Evolutionary conservation across 2,797 vertebrate genomes (phyloP).

Genomic region (Anabas testudineus): DNA sequence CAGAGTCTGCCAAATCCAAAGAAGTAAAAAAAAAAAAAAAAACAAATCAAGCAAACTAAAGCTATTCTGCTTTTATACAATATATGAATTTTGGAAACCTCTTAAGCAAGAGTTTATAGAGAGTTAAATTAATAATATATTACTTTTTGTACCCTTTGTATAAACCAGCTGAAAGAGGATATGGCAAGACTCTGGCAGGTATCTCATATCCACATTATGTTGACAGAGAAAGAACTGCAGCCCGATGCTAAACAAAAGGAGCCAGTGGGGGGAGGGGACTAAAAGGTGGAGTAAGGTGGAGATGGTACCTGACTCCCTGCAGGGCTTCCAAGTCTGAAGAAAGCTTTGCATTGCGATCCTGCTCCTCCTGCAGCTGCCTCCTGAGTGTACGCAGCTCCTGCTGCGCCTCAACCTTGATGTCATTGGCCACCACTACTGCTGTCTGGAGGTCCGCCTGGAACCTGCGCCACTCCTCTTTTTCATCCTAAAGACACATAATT

Average conservation of each 20-base stretch:
- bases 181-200: conserved; percentile 68
- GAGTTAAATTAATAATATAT: conserved; percentile 1
- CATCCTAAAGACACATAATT: conserved; percentile 88
- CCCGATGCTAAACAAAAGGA: conserved; percentile 59
- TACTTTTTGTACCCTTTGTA: not conserved
- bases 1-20: conserved; percentile 77
- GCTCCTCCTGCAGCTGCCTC: conserved; percentile 93
- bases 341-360: conserved; percentile 89
- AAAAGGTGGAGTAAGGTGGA: conserved; percentile 21
- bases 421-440: conserved; percentile 96
- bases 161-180: conserved; percentile 46
- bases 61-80: conserved; percentile 6
- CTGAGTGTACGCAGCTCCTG: conserved; percentile 93
- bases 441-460: conserved; percentile 99
- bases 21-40: conserved; percentile 30
- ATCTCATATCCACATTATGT: conserved; percentile 55
- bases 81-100: conserved; percentile 34
- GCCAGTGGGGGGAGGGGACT: conserved; percentile 12
- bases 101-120: conserved; percentile 35
- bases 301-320: conserved; percentile 86
- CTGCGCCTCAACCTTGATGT: conserved; percentile 98
- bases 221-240: conserved; percentile 67
- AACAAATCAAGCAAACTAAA: conserved; percentile 23
- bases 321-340: conserved; percentile 91
- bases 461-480: conserved; percentile 95